Percentiles rank a stretch among this genome's conserved stretches.
phyloP scores from a whole-genome alignment of 2,888 invertebrate species.

The Tachina fera region DNA sequence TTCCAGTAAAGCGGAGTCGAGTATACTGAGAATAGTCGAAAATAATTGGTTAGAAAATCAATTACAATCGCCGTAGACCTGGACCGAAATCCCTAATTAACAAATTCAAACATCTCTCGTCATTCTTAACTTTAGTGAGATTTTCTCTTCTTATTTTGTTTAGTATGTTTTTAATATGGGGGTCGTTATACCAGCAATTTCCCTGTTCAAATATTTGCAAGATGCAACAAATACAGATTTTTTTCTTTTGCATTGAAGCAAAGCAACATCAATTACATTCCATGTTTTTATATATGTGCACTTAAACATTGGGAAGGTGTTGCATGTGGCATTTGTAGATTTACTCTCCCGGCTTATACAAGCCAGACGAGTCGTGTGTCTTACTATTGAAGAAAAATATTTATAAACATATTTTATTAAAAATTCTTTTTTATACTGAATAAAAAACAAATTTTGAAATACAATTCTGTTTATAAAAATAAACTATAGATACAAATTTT shows the following conservation, averaged over 20 bases:
- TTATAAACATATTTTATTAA: too few relatives aligned
- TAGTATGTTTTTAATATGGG: background rate
- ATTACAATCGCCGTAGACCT: too few relatives aligned
- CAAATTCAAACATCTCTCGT: background rate
- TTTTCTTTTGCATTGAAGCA: background rate
- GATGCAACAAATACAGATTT: slow-evolving; percentile 12
- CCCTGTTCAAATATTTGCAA: slow-evolving; percentile 29
- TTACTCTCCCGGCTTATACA: too few relatives aligned
- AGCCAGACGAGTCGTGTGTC: too few relatives aligned
- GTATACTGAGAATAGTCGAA: too few relatives aligned
- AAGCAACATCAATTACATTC: background rate
- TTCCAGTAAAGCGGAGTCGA: too few relatives aligned
- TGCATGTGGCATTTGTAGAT: background rate
- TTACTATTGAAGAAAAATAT: too few relatives aligned
- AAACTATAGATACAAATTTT: too few relatives aligned
- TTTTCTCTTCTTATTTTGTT: background rate
- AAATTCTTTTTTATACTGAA: too few relatives aligned
- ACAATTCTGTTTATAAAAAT: too few relatives aligned
- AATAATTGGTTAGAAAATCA: too few relatives aligned
- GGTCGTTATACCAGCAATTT: slow-evolving; percentile 2
- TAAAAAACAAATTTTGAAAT: too few relatives aligned
- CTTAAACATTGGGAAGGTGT: slow-evolving; percentile 1
- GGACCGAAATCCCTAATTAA: background rate
- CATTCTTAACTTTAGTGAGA: background rate
- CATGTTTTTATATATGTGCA: background rate